Conservation (phyloP, 2,888 invertebrate species). For the Chrysopilus asiliformis region DNA sequence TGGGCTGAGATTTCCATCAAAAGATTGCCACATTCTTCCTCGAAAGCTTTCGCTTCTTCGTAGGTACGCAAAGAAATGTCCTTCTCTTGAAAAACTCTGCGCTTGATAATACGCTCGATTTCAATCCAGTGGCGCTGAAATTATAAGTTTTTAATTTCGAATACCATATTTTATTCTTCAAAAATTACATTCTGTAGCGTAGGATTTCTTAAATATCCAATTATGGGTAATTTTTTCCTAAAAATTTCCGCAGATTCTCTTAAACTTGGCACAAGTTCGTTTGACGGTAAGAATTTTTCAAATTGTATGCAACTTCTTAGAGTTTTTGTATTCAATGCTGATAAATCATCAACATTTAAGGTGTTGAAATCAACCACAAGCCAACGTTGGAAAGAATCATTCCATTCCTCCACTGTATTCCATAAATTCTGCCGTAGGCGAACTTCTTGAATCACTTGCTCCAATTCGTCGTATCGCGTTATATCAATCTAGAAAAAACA, state of each 20-base stretch:
- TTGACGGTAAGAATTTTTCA: conserved; percentile 71
- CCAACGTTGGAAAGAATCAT: conserved; percentile 51
- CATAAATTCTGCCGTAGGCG: conserved; percentile 67
- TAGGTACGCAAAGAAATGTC: conserved; percentile 51
- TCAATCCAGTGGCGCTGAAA: conserved; percentile 64
- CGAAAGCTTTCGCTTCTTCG: conserved; percentile 61
- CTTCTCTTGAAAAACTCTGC: conserved; percentile 60
- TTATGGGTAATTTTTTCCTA: conserved; percentile 66
- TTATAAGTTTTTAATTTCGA: not conserved
- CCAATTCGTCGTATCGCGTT: conserved; percentile 66
- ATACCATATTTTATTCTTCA: too few relatives aligned
- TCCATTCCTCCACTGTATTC: conserved; percentile 67
- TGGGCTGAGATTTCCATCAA: conserved; percentile 76
- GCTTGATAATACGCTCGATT: conserved; percentile 57
- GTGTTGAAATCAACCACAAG: conserved; percentile 32
- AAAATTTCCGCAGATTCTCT: conserved; percentile 66
- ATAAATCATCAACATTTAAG: conserved; percentile 61
- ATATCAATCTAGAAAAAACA: conserved; percentile 53
- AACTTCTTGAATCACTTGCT: conserved; percentile 65
- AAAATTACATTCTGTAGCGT: conserved; percentile 49
- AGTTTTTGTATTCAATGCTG: conserved; percentile 48
- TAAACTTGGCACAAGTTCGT: conserved; percentile 63
- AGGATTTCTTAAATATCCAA: conserved; percentile 69
- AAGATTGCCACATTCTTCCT: conserved; percentile 45
- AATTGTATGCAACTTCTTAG: conserved; percentile 61